Evolutionary conservation across 2,113 vertebrate genomes (phyloP).

Genomic region (Chascanopsetta lugubris): DNA sequence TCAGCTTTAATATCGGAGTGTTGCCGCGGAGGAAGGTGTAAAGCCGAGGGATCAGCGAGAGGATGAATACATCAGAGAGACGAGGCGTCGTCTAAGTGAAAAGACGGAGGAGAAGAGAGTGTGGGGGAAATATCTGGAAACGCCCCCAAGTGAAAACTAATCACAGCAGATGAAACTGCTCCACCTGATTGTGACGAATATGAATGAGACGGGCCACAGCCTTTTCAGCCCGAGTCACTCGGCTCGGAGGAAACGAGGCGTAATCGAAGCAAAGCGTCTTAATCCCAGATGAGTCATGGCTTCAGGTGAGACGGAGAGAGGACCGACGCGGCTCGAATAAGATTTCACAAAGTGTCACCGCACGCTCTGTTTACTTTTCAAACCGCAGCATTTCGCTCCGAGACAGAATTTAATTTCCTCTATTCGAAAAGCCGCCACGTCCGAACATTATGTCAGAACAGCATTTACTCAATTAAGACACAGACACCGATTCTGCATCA

Average conservation of each 20-base stretch:
- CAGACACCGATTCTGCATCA: not conserved
- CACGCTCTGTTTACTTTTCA: not conserved
- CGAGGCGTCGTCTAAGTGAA: not conserved
- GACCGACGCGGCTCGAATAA: not conserved
- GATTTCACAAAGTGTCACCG: not conserved
- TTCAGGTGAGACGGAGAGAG: not conserved
- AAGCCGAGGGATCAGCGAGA: constrained; percentile 2
- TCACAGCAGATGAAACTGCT: constrained; percentile 22
- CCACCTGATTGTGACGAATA: constrained; percentile 5
- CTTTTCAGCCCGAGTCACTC: not conserved
- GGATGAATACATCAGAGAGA: constrained; percentile 20
- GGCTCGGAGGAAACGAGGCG: not conserved
- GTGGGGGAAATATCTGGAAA: constrained; percentile 5
- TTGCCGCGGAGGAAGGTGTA: no score
- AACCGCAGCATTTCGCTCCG: no score
- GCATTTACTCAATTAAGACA: not conserved
- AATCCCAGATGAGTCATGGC: not conserved
- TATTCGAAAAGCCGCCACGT: not conserved
- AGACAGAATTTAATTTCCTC: not conserved
- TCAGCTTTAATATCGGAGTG: no score
- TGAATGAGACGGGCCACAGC: not conserved
- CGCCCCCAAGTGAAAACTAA: not conserved
- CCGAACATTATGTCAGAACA: no score
- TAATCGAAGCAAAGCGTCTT: constrained; percentile 14
- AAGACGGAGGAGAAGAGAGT: constrained; percentile 1